Evolutionary conservation across 2,797 vertebrate species (phyloP), one percentile per base, ranked within the genome.

Genomic region (Delichon dasypus): DNA sequence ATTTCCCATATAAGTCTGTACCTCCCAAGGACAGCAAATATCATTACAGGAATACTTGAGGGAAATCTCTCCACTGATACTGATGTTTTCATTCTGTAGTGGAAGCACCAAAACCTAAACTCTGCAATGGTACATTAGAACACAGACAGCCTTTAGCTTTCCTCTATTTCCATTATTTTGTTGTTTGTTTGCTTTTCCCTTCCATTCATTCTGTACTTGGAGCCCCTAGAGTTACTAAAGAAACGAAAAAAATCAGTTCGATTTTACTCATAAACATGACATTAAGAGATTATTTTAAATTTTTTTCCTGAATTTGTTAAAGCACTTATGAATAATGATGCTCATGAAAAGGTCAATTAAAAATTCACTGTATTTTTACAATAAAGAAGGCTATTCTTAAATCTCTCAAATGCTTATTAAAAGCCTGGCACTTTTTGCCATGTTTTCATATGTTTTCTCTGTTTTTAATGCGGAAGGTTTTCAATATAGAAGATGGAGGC

Each of bases 61-160:
- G 54, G 47, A 85, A 92, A 91, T 85, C 26, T 77, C 54, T 78
- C 26, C 75, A 58, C 42, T 34, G 20, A 50, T 42, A 36, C 16
- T 53, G 38, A 77, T 50, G 48, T 65, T 90, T 58, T 72, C 47
- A 64, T 86, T 75, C 50, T 72, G 36, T 11, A 71, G 20, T 19
- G 23, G 65, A 87, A 93, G 16, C n/a, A 85, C 20, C 42, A 77
- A 48, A 45, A 11, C 11, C 68, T 83, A 66, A 71, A 67, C 42
- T 89, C 77, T 58, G 74, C 50, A 67, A 53, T 61, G 29, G 5
- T 12, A 54, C 36, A n/a, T 88, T 74, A 82, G 54, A 87, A 95
- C 22, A 76, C 11, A 54, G 13, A 61, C 11, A 90, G 77, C 29
- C 61, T 79, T 90, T 13, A 80, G 25, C 9, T 87, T 79, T 60